A percentile compares a stretch with the other conserved stretches of the same genome.
phyloP scores from a whole-genome alignment of 2,113 vertebrate genomes.

The Thalassoma bifasciatum region DNA sequence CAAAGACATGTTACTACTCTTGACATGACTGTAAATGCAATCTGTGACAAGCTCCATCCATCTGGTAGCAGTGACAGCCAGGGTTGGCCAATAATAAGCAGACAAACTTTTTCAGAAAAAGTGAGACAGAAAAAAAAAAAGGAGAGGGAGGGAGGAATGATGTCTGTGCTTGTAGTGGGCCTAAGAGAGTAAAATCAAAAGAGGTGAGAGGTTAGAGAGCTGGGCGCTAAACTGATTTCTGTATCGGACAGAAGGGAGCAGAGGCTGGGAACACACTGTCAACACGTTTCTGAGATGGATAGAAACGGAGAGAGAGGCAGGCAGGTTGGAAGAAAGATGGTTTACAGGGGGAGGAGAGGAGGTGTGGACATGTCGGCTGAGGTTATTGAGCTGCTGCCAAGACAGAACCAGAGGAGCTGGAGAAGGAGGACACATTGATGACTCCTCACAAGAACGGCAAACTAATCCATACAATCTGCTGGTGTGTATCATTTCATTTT shows the following conservation, averaged over 20 bases:
- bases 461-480: background rate
- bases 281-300: constrained; percentile 21
- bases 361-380: constrained; percentile 16
- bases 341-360: background rate
- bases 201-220: constrained; percentile 6
- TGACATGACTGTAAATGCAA: constrained; percentile 37
- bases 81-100: constrained; percentile 11
- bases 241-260: background rate
- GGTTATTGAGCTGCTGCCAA: constrained; percentile 22
- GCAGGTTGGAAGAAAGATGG: constrained; percentile 8
- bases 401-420: constrained; percentile 18
- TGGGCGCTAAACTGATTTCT: constrained; percentile 16
- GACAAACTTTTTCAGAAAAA: constrained; percentile 1
- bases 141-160: background rate
- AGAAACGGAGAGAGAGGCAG: constrained; percentile 10
- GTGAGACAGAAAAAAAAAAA: background rate
- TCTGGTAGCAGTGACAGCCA: constrained; percentile 24
- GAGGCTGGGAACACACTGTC: background rate
- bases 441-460: background rate
- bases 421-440: constrained; percentile 5
- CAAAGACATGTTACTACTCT: constrained; percentile 17
- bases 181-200: background rate
- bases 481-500: background rate
- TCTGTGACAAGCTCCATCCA: constrained; percentile 21
- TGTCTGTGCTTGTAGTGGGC: constrained; percentile 1